Conservation (phyloP, 30 jellyfish, hydroid and myxozoan species). For the Aurelia aurita region DNA sequence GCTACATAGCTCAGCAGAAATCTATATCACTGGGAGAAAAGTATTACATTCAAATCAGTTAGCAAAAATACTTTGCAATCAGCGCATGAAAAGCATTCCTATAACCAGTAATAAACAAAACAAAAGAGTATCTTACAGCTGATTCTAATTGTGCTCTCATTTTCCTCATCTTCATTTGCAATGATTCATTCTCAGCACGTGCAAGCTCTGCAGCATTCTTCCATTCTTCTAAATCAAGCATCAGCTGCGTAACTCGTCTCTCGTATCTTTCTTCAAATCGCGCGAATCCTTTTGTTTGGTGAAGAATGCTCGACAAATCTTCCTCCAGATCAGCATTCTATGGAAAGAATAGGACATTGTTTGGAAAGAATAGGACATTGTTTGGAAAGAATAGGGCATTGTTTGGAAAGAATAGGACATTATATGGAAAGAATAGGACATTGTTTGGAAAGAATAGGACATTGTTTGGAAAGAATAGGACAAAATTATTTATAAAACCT, state of each 20-base stretch:
- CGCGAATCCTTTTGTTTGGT: slow-evolving; percentile 69
- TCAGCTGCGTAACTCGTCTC: slow-evolving; percentile 49
- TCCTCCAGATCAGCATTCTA: slow-evolving; percentile 75
- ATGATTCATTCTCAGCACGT: slow-evolving; percentile 67
- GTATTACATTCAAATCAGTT: too few relatives aligned
- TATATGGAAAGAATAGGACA: too few relatives aligned
- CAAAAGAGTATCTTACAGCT: slow-evolving; percentile 45
- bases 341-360: background rate
- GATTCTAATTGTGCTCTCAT: slow-evolving; percentile 68
- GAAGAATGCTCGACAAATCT: slow-evolving; percentile 69
- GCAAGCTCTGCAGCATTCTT: slow-evolving; percentile 71
- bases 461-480: too few relatives aligned
- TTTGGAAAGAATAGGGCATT: too few relatives aligned
- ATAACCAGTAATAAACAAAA: background rate
- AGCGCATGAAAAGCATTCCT: too few relatives aligned
- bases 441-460: too few relatives aligned
- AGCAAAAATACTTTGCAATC: too few relatives aligned
- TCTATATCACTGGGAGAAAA: too few relatives aligned
- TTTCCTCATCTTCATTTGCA: slow-evolving; percentile 74
- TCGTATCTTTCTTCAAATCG: slow-evolving; percentile 73
- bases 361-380: too few relatives aligned
- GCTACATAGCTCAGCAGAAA: too few relatives aligned
- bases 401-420: too few relatives aligned
- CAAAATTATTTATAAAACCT: too few relatives aligned
- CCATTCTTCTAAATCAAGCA: slow-evolving; percentile 72